Base-by-base conservation (phyloP, 2,113 vertebrate species). In the human (Homo sapiens) region DNA sequence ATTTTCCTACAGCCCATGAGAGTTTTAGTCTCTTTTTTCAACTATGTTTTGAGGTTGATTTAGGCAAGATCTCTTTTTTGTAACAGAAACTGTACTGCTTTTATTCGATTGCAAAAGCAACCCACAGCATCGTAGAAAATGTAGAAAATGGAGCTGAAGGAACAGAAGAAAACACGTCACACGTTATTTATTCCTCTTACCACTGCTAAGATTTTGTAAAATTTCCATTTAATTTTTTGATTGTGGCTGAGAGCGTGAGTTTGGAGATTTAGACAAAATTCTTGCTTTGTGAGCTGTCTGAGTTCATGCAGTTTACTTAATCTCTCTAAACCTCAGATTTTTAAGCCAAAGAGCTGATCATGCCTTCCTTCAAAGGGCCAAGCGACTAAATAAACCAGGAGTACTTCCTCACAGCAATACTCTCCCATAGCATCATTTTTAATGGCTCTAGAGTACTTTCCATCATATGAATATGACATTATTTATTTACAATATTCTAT, bases 21-120 rank as follows among this genome's bases (percentile, higher is more conserved):
- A 94, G 55, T 16, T 57, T 90, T 61, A 48, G 32, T 45, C 25
- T 55, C 12, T 17, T 23, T 32, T 89, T 48, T 27, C 35, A 66
- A 22, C 55, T 40, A 35, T 14, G 6, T 75, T 85, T 73, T 66
- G 78, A 90, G 48, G 48, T 78, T 94, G 27, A 52, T 57, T 84
- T 91, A 32, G 43, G 48, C 22, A 96, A 52, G 11, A 66, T 66
- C 80, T 86, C 48, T 68, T 88, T 32, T 83, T 70, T 76, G n/a
- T 80, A 73, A 95, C 43, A 75, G 72, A 93, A 93, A 55, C 27
- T 18, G 0, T 7, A 94, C 43, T 75, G 35, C 16, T 90, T 87
- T 94, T 68, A 88, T 86, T 93, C 64, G 30, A 45, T 72, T 94
- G 85, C 12, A 57, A 89, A 88, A 93, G 55, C 32, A 90, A 84